Evolutionary conservation across 2,797 vertebrate species (phyloP).

Genomic region (Saguinus oedipus): DNA sequence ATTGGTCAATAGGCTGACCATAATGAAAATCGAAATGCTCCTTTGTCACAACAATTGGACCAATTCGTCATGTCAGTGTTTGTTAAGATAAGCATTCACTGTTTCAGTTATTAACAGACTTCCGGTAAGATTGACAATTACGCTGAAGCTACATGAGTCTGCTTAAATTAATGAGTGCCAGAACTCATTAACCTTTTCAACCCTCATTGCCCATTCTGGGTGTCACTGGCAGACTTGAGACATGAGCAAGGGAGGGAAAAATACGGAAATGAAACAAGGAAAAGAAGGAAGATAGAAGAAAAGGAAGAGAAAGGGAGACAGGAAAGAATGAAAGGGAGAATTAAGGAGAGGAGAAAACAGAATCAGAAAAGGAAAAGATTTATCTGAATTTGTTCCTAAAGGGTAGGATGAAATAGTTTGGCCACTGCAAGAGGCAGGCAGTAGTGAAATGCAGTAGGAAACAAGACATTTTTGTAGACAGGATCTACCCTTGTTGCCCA

Average conservation of each 20-base stretch:
- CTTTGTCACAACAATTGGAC: conserved; percentile 45
- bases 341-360: not conserved
- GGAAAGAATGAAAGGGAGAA: not conserved
- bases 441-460: not conserved
- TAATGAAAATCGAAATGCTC: conserved; percentile 41
- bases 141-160: not conserved
- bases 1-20: not conserved
- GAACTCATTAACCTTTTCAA: conserved; percentile 21
- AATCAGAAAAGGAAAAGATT: not conserved
- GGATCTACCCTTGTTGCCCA: not conserved
- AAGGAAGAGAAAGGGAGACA: not conserved
- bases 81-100: conserved; percentile 58
- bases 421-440: not conserved
- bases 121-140: not conserved
- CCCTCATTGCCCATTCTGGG: not conserved
- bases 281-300: not conserved
- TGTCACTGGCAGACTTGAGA: not conserved
- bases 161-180: conserved; percentile 11
- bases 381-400: not conserved
- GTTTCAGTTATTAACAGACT: conserved; percentile 54
- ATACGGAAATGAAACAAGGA: not conserved
- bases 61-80: conserved; percentile 51
- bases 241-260: not conserved
- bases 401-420: not conserved
- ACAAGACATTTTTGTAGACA: not conserved